Conservation (phyloP, 2,888 invertebrate genomes). For the Drosophila differens region DNA sequence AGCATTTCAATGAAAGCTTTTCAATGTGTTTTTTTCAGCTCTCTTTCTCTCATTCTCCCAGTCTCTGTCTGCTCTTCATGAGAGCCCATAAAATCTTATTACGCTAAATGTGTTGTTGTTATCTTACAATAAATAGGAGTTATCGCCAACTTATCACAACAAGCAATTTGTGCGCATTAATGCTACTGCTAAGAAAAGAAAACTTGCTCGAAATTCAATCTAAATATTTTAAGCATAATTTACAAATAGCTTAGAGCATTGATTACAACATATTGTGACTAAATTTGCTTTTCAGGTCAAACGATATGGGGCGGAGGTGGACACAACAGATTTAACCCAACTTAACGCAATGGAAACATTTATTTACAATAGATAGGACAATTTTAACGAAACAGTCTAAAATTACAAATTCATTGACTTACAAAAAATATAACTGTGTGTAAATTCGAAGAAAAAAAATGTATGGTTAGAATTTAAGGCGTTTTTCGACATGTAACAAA, state of each 20-base stretch:
- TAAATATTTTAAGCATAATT: conserved; percentile 2
- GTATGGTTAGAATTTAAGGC: not conserved
- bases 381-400: not conserved
- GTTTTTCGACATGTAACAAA: not conserved
- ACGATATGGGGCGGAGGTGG: not conserved
- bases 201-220: conserved; percentile 6
- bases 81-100: conserved; percentile 66
- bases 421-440: not conserved
- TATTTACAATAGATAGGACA: not conserved
- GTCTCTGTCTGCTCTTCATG: conserved; percentile 5
- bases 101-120: conserved; percentile 47
- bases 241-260: conserved; percentile 9
- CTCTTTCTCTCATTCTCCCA: not conserved
- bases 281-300: conserved; percentile 13
- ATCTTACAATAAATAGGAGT: conserved; percentile 45
- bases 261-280: conserved; percentile 4
- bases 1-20: conserved; percentile 43
- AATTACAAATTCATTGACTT: not conserved
- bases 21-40: not conserved
- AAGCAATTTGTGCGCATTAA: conserved; percentile 62
- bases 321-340: not conserved
- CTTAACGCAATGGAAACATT: not conserved
- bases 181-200: conserved; percentile 7
- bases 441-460: not conserved
- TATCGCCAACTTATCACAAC: conserved; percentile 57